These are phyloP conservation scores for Hydractinia echinata DNA, from an alignment of 30 jellyfish, hydroid and myxozoan genomes.

Conservation along the genomic window DNA sequence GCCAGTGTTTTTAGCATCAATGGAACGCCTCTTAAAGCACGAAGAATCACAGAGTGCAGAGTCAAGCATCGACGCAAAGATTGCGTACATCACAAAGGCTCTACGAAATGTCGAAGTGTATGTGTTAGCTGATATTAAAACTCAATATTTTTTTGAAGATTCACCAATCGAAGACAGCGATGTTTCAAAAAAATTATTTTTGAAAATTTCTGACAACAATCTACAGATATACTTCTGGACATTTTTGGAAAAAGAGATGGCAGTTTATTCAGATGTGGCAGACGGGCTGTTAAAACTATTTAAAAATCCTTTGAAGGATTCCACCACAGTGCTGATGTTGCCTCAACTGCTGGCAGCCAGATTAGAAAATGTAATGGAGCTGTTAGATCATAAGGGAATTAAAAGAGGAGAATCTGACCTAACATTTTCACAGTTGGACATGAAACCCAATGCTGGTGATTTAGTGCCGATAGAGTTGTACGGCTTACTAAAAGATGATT, in stretches of 20 bases:
- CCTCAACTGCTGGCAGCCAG: constrained; percentile 19
- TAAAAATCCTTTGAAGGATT: neutral
- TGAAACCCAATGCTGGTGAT: constrained; percentile 41
- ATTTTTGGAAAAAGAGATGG: neutral
- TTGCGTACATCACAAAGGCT: neutral
- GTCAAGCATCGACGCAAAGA: neutral
- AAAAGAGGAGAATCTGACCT: constrained; percentile 8
- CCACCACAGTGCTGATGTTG: neutral
- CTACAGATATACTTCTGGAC: neutral
- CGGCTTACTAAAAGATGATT: constrained; percentile 41
- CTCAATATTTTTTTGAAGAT: neutral
- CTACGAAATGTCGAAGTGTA: neutral
- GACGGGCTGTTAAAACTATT: neutral
- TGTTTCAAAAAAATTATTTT: neutral
- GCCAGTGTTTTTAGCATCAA: constrained; percentile 27
- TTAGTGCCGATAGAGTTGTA: constrained; percentile 60
- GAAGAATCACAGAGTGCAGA: neutral
- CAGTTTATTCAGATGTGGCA: neutral
- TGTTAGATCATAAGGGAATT: constrained; percentile 32
- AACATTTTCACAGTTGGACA: neutral
- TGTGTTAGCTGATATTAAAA: neutral
- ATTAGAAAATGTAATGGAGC: neutral
- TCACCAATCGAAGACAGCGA: neutral
- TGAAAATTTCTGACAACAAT: neutral
- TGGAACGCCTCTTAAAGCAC: constrained; percentile 50